A percentile compares a stretch with the other conserved stretches of the same genome.
phyloP scores from a whole-genome alignment of 1,140 invertebrate genomes.

The Hypothenemus hampei region DNA sequence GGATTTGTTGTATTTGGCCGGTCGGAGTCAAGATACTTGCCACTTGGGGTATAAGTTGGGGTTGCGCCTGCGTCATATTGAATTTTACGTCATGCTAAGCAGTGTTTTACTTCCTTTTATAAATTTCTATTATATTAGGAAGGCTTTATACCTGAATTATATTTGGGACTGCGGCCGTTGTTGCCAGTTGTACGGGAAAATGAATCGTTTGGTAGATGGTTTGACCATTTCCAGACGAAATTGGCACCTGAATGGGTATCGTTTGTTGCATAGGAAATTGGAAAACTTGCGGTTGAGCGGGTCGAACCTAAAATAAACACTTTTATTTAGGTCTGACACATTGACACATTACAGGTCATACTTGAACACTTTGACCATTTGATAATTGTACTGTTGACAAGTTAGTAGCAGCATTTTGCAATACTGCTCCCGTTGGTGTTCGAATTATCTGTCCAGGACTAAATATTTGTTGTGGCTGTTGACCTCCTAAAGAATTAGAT shows the following conservation, averaged over 20 bases:
- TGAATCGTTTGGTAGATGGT: slow-evolving; percentile 91
- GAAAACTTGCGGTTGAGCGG: slow-evolving; percentile 53
- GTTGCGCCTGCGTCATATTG: slow-evolving; percentile 45
- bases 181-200: slow-evolving; percentile 76
- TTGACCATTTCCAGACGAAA: slow-evolving; percentile 83
- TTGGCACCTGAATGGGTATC: slow-evolving; percentile 88
- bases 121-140: not conserved
- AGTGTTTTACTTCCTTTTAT: not conserved
- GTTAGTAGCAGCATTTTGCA: slow-evolving; percentile 34
- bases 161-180: slow-evolving; percentile 51
- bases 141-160: slow-evolving; percentile 49
- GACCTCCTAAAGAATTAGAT: slow-evolving; percentile 40
- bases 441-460: slow-evolving; percentile 44
- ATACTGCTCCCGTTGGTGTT: slow-evolving; percentile 31
- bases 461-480: slow-evolving; percentile 49
- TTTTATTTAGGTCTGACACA: not conserved
- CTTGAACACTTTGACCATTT: slow-evolving; percentile 71
- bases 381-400: slow-evolving; percentile 52
- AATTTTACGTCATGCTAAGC: too few relatives aligned
- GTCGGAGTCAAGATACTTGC: slow-evolving; percentile 82
- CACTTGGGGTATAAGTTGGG: slow-evolving; percentile 60
- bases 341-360: not conserved
- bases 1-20: slow-evolving; percentile 75
- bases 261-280: slow-evolving; percentile 80
- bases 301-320: slow-evolving; percentile 46